Evolutionary conservation across 2,888 invertebrate species (phyloP).

Genomic region (Yponomeuta evonymella): DNA sequence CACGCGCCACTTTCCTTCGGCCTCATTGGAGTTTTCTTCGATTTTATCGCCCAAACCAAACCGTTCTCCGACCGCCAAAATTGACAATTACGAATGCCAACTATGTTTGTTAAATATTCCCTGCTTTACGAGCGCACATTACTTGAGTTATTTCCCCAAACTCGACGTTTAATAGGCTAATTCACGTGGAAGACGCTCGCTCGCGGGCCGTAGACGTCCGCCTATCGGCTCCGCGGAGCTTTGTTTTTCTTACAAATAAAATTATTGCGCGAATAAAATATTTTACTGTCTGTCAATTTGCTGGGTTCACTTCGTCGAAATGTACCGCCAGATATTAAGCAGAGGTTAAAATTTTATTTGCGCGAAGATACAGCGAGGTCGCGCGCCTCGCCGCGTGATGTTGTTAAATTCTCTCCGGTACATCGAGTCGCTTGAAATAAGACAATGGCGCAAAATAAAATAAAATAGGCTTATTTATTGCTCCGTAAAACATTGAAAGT

Average conservation of each 20-base stretch:
- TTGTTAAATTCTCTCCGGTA: conserved; percentile 51
- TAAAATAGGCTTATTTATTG: conserved; percentile 57
- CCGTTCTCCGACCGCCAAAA: background rate
- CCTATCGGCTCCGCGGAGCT: conserved; percentile 24
- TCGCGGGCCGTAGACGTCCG: conserved; percentile 42
- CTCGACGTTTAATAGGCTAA: conserved; percentile 67
- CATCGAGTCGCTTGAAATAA: conserved; percentile 50
- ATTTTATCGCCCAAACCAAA: background rate
- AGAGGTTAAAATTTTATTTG: conserved; percentile 75
- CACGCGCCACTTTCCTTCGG: background rate
- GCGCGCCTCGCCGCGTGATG: conserved; percentile 43
- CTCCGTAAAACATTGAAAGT: conserved; percentile 30
- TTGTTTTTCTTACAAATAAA: conserved; percentile 73
- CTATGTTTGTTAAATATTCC: conserved; percentile 12
- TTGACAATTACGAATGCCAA: conserved; percentile 8
- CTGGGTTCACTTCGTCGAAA: conserved; percentile 51
- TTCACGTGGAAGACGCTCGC: conserved; percentile 67
- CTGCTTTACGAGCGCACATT: conserved; percentile 46
- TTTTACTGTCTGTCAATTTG: conserved; percentile 75
- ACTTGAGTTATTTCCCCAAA: conserved; percentile 56
- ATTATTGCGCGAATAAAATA: conserved; percentile 73
- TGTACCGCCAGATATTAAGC: conserved; percentile 66
- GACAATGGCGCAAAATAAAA: conserved; percentile 64
- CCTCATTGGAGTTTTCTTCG: background rate
- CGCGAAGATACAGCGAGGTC: conserved; percentile 54